Conservation (phyloP, 2,797 vertebrate species). For the Lagocephalus sceleratus region DNA sequence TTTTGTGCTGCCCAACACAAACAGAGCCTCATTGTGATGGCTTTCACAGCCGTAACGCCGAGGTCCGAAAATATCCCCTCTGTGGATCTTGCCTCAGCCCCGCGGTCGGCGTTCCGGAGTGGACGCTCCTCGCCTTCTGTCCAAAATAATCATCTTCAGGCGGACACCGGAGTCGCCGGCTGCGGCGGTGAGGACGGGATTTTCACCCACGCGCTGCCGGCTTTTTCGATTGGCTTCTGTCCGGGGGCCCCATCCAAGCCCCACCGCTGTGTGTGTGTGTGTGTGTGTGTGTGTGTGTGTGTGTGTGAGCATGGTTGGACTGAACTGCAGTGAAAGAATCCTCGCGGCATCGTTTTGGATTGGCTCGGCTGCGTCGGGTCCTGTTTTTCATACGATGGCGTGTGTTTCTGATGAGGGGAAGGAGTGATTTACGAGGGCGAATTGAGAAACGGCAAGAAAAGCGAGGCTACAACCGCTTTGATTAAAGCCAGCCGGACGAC, state of each 20-base stretch:
- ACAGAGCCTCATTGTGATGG: conserved; percentile 67
- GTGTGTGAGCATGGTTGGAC: background rate
- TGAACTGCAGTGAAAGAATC: background rate
- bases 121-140: conserved; percentile 59
- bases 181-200: conserved; percentile 32
- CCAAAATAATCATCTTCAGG: conserved; percentile 66
- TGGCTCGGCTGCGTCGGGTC: conserved; percentile 34
- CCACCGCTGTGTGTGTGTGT: conserved; percentile 27
- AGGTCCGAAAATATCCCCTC: conserved; percentile 59
- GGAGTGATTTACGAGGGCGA: conserved; percentile 38
- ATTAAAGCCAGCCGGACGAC: no score
- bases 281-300: background rate
- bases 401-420: conserved; percentile 31
- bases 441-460: conserved; percentile 34
- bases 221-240: background rate
- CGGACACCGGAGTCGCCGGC: conserved; percentile 62
- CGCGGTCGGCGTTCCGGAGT: conserved; percentile 54
- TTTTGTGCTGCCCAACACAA: conserved; percentile 38
- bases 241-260: background rate
- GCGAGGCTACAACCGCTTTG: background rate
- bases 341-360: conserved; percentile 10
- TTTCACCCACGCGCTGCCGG: conserved; percentile 48
- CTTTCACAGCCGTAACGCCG: conserved; percentile 55
- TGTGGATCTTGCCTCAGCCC: conserved; percentile 62
- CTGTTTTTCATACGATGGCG: conserved; percentile 29